Percentiles rank a stretch among this genome's conserved stretches.
These are phyloP conservation scores for Zalophus californianus DNA, from an alignment of 2,797 vertebrate genomes.

Conservation along the genomic window DNA sequence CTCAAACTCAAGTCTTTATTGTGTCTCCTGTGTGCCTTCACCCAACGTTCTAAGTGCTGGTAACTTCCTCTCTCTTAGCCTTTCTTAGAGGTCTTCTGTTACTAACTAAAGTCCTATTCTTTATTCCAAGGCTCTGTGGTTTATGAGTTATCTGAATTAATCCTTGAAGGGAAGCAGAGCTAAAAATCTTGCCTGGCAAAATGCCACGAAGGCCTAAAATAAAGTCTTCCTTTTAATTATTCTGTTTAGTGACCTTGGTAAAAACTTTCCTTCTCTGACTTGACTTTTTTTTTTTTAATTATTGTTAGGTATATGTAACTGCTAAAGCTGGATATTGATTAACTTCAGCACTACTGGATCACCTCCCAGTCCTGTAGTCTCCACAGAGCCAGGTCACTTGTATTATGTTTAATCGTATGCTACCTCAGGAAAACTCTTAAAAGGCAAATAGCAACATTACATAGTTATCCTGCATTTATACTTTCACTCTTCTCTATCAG, in stretches of 20 bases:
- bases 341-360: constrained; percentile 64
- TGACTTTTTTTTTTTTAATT: neutral
- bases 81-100: neutral
- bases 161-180: neutral
- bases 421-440: neutral
- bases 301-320: constrained; percentile 61
- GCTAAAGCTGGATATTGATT: constrained; percentile 80
- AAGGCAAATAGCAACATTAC: neutral
- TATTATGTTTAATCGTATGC: constrained; percentile 30
- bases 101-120: neutral
- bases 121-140: neutral
- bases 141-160: neutral
- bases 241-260: constrained; percentile 36
- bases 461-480: neutral
- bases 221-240: constrained; percentile 52
- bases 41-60: neutral
- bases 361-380: constrained; percentile 60
- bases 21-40: neutral
- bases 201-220: neutral
- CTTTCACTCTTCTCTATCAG: neutral
- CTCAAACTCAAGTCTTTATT: neutral
- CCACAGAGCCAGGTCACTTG: constrained; percentile 60
- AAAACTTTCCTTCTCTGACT: constrained; percentile 41
- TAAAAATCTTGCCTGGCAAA: neutral
- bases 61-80: neutral